Evolutionary conservation across 1,140 invertebrate genomes (phyloP).

Genomic region (Dolichoris vasculosae): DNA sequence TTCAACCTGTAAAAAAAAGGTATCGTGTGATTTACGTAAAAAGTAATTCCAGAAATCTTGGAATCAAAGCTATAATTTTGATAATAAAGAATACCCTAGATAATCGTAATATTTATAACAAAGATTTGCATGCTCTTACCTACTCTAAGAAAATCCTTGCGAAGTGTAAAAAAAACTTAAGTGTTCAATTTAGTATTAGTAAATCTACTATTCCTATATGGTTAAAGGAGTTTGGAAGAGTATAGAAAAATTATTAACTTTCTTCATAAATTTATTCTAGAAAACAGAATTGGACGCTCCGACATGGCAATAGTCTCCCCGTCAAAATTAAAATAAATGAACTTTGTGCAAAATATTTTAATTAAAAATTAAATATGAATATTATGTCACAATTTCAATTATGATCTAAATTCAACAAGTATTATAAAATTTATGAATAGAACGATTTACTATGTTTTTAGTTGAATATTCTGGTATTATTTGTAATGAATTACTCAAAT

Average conservation of each 20-base stretch:
- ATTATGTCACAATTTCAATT: neutral
- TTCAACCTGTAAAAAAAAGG: neutral
- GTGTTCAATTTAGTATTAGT: neutral
- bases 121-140: neutral
- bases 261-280: neutral
- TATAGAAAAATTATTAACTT: neutral
- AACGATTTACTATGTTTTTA: neutral
- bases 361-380: too few species aligned
- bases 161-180: neutral
- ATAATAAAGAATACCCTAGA: neutral
- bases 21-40: neutral
- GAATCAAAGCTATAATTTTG: neutral
- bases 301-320: neutral
- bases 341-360: neutral
- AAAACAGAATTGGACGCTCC: neutral
- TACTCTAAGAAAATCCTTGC: neutral
- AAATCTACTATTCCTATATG: neutral
- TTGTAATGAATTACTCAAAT: neutral
- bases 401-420: neutral
- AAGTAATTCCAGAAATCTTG: neutral
- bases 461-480: neutral
- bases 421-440: neutral
- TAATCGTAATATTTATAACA: neutral
- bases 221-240: neutral
- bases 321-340: neutral